phyloP scores from a whole-genome alignment of 2,888 invertebrate genomes.

The Halictus quadricinctus region DNA sequence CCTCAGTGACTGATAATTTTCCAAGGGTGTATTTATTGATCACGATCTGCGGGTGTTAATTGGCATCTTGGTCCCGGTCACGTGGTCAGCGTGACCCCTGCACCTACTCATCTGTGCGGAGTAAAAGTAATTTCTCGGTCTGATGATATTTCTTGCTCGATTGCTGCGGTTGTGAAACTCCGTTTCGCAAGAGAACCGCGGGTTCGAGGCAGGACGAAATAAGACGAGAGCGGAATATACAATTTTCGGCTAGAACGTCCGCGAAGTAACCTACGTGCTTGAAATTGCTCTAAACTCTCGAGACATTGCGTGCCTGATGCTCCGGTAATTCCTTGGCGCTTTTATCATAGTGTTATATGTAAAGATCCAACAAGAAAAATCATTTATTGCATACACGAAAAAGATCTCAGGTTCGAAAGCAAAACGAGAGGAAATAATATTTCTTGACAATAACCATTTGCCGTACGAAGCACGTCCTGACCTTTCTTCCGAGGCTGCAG shows the following conservation, averaged over 20 bases:
- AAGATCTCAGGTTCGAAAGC: background rate
- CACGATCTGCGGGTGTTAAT: constrained; percentile 9
- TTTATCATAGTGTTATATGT: background rate
- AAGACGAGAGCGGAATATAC: constrained; percentile 39
- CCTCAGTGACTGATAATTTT: background rate
- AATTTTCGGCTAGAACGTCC: constrained; percentile 27
- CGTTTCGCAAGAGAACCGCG: constrained; percentile 40
- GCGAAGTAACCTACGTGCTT: background rate
- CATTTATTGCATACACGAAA: background rate
- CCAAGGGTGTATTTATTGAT: background rate
- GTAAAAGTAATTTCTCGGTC: constrained; percentile 43
- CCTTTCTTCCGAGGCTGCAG: constrained; percentile 13
- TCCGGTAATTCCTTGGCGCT: background rate
- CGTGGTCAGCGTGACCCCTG: constrained; percentile 27
- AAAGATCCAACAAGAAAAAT: background rate
- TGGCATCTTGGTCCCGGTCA: constrained; percentile 22
- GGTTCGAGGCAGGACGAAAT: constrained; percentile 30
- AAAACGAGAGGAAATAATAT: background rate
- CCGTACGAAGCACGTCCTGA: background rate
- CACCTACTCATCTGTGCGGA: constrained; percentile 15
- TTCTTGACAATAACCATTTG: background rate
- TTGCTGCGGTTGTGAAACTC: constrained; percentile 39
- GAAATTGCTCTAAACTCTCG: background rate
- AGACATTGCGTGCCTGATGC: background rate
- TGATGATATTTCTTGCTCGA: constrained; percentile 28